phyloP scores from a whole-genome alignment of 2,888 invertebrate genomes.

The Tetranychus piercei region DNA sequence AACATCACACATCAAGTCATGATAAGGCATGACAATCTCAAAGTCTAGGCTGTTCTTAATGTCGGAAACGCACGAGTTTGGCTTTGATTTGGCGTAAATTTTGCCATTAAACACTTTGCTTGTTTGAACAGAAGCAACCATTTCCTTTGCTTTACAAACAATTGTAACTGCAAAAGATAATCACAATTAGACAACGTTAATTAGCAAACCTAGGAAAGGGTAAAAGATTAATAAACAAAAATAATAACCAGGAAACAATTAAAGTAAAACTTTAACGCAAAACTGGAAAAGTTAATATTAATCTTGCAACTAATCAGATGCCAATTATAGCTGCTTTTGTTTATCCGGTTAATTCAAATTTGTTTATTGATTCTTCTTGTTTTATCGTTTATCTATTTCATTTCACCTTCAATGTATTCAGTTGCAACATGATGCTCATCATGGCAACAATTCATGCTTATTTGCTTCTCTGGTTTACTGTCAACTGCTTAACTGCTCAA shows the following conservation, averaged over 20 bases:
- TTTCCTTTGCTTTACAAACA: slow-evolving; percentile 67
- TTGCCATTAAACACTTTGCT: slow-evolving; percentile 81
- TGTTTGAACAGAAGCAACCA: slow-evolving; percentile 78
- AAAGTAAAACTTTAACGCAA: too few species aligned
- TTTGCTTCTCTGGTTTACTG: not conserved
- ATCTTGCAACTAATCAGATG: not conserved
- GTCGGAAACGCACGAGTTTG: slow-evolving; percentile 75
- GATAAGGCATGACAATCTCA: slow-evolving; percentile 75
- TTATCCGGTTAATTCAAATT: not conserved
- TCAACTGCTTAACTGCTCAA: not conserved
- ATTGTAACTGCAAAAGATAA: slow-evolving; percentile 44
- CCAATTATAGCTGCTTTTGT: not conserved
- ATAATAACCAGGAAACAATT: not conserved
- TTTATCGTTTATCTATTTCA: not conserved
- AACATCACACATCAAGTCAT: slow-evolving; percentile 42
- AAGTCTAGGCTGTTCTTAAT: slow-evolving; percentile 71
- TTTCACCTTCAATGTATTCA: not conserved
- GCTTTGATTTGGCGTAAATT: slow-evolving; percentile 81
- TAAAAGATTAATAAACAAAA: not conserved
- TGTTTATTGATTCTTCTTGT: not conserved
- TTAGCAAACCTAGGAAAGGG: not conserved
- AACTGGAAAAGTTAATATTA: too few species aligned
- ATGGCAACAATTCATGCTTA: not conserved
- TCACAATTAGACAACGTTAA: not conserved
- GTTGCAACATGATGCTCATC: not conserved